phyloP scores from a whole-genome alignment of 37 sponge, comb jelly and placozoan species.

The Eunapius fragilis region DNA sequence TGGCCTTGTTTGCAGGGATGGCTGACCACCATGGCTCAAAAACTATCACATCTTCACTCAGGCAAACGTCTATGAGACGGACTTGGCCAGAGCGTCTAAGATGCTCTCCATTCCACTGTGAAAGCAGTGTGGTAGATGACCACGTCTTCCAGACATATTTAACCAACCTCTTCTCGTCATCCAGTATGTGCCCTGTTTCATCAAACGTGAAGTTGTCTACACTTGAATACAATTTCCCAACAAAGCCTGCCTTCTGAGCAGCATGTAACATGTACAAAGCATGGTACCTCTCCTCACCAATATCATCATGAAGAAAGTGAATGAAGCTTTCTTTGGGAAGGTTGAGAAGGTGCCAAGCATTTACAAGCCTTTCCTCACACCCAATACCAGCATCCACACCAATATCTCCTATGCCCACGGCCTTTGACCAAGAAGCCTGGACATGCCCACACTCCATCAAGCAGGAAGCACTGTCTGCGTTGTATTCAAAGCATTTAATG shows the following conservation, averaged over 20 bases:
- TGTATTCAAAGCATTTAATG: neutral
- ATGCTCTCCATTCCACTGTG: neutral
- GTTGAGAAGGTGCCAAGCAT: neutral
- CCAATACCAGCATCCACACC: neutral
- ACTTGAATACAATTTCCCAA: neutral
- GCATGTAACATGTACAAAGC: neutral
- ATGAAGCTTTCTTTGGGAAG: neutral
- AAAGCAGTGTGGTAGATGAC: neutral
- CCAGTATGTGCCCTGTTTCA: neutral
- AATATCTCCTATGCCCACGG: neutral
- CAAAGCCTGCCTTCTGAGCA: neutral
- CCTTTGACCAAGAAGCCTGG: neutral
- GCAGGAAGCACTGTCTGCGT: neutral
- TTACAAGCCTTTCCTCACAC: neutral
- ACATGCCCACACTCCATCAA: neutral
- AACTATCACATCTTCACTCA: neutral
- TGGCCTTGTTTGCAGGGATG: neutral
- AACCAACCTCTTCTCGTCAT: neutral
- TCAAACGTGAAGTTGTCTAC: neutral
- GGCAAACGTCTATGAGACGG: neutral
- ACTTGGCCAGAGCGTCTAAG: neutral
- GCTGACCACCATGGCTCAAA: neutral
- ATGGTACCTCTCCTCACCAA: neutral
- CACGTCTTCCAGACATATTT: neutral
- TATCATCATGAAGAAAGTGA: neutral